Conservation (phyloP, 2,797 vertebrate species). For the Catostomus latipinnis region DNA sequence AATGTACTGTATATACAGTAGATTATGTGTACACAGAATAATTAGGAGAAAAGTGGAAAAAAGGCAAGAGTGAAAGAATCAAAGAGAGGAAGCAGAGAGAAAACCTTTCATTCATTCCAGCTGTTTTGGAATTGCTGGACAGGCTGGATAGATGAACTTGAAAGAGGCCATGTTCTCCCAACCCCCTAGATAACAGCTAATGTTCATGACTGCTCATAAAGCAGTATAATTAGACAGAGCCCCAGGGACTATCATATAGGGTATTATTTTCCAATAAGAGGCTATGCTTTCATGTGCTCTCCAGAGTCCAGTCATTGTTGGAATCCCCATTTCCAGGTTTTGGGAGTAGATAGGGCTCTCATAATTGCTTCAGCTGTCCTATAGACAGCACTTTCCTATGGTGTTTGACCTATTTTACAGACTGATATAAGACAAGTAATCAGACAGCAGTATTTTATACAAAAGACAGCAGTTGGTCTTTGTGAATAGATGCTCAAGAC, state of each 20-base stretch:
- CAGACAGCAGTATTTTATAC: conserved; percentile 42
- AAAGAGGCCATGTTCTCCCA: conserved; percentile 56
- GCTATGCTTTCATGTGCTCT: conserved; percentile 69
- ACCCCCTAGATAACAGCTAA: conserved; percentile 65
- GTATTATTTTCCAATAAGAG: conserved; percentile 70
- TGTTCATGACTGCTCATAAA: conserved; percentile 66
- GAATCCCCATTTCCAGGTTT: conserved; percentile 58
- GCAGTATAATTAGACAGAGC: conserved; percentile 70
- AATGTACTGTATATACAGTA: too few species aligned
- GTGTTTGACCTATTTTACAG: background rate
- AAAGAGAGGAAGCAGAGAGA: conserved; percentile 54
- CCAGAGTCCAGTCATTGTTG: conserved; percentile 40
- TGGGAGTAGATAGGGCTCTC: conserved; percentile 27
- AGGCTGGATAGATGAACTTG: conserved; percentile 66
- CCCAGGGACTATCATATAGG: conserved; percentile 63
- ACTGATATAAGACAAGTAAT: conserved; percentile 39
- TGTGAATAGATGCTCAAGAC: conserved; percentile 36
- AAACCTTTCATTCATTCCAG: conserved; percentile 64
- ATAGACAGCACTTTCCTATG: too few species aligned
- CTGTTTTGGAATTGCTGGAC: conserved; percentile 71
- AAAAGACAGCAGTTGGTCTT: conserved; percentile 33
- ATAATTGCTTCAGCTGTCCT: background rate
- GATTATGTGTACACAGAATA: background rate
- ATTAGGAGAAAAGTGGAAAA: background rate
- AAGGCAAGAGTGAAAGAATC: background rate